Conservation (phyloP, 2,113 vertebrate genomes). For the Oncorhynchus clarkii region DNA sequence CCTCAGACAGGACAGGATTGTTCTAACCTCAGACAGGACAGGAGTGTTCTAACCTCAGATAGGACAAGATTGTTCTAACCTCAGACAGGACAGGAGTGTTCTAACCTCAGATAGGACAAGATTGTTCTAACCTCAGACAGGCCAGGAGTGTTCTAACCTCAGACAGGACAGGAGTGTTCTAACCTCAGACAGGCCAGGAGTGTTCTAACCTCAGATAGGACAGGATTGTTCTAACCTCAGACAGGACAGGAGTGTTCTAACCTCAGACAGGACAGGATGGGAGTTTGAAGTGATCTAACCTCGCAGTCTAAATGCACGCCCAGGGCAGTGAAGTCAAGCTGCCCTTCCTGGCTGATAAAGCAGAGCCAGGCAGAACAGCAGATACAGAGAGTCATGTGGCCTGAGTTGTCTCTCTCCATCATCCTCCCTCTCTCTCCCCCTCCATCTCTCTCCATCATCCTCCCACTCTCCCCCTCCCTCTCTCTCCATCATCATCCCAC, state of each 20-base stretch:
- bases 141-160: too few relatives aligned
- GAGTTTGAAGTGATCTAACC: neutral
- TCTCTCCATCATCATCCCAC: too few relatives aligned
- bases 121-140: too few relatives aligned
- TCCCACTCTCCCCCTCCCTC: too few relatives aligned
- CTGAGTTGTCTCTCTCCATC: too few relatives aligned
- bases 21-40: neutral
- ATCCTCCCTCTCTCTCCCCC: too few relatives aligned
- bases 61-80: too few relatives aligned
- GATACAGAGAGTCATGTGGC: neutral
- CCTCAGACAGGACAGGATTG: neutral
- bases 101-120: neutral
- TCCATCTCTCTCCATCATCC: too few relatives aligned
- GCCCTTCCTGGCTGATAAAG: neutral
- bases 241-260: neutral
- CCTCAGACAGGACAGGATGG: neutral
- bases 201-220: too few relatives aligned
- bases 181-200: neutral
- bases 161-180: neutral
- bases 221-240: neutral
- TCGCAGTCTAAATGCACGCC: neutral
- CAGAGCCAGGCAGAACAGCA: slow-evolving; percentile 8
- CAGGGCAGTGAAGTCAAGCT: neutral
- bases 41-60: too few relatives aligned
- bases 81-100: too few relatives aligned